These are phyloP conservation scores for Macropodus opercularis DNA, from an alignment of 2,797 vertebrate species.

Conservation along the genomic window DNA sequence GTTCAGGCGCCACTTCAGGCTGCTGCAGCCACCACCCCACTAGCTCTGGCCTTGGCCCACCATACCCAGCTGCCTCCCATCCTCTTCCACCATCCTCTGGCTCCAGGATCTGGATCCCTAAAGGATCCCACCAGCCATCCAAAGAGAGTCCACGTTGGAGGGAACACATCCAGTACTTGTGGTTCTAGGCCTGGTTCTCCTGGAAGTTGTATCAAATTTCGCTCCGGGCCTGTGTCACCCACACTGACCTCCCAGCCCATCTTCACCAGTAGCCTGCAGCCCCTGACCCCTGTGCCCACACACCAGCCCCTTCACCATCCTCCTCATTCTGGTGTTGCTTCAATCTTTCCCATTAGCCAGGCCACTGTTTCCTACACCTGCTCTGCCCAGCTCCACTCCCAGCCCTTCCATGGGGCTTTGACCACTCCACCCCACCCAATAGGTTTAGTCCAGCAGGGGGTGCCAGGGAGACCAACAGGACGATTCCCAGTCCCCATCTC, in stretches of 20 bases:
- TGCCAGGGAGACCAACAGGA: constrained; percentile 63
- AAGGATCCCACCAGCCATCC: constrained; percentile 80
- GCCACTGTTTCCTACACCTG: constrained; percentile 73
- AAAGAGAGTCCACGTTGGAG: constrained; percentile 79
- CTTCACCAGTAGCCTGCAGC: constrained; percentile 76
- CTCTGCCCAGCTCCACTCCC: constrained; percentile 77
- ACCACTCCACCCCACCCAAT: constrained; percentile 67
- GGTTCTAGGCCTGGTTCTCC: constrained; percentile 83
- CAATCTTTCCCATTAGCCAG: constrained; percentile 67
- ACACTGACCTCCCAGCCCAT: constrained; percentile 56
- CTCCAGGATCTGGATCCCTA: constrained; percentile 75
- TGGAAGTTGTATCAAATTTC: constrained; percentile 70
- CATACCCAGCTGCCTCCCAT: constrained; percentile 90
- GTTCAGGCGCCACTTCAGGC: constrained; percentile 96
- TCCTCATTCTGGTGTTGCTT: constrained; percentile 58
- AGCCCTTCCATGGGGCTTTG: constrained; percentile 71
- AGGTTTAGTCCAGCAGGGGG: constrained; percentile 84
- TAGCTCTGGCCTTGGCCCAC: constrained; percentile 93
- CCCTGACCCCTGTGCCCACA: constrained; percentile 42
- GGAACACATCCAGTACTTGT: constrained; percentile 71
- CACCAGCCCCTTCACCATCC: constrained; percentile 55
- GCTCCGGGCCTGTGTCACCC: constrained; percentile 66
- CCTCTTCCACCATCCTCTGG: constrained; percentile 89
- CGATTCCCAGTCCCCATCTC: constrained; percentile 69
- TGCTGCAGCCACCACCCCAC: constrained; percentile 92